A percentile compares a stretch with the other conserved stretches of the same genome.
Evolutionary conservation across 1,140 invertebrate species (phyloP).

Genomic region (Dinoponera quadriceps): DNA sequence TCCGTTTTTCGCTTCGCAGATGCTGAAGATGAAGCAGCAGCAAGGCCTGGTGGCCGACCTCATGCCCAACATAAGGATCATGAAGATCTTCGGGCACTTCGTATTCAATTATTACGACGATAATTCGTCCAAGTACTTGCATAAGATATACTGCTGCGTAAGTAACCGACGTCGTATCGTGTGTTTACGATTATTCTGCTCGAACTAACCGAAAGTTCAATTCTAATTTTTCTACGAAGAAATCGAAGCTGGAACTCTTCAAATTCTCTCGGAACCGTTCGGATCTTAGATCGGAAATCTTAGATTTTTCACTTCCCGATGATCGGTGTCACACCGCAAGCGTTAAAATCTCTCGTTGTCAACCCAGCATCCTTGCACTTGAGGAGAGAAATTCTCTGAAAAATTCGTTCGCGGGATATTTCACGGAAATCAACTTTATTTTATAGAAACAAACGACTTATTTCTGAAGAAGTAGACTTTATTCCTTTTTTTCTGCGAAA

Average conservation of each 20-base stretch:
- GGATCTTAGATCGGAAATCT: too few relatives aligned
- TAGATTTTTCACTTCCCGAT: neutral
- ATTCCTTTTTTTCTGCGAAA: too few relatives aligned
- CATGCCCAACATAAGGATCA: slow-evolving; percentile 92
- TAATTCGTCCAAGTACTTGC: slow-evolving; percentile 80
- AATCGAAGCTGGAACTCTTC: neutral
- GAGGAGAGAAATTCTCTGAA: too few relatives aligned
- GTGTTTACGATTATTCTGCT: neutral
- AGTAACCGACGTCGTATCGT: slow-evolving; percentile 69
- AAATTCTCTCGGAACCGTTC: neutral
- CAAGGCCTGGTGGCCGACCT: slow-evolving; percentile 92
- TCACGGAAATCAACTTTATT: too few relatives aligned
- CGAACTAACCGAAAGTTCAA: neutral
- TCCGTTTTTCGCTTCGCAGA: slow-evolving; percentile 77
- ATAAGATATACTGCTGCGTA: slow-evolving; percentile 81
- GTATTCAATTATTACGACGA: slow-evolving; percentile 91
- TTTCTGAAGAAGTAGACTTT: too few relatives aligned
- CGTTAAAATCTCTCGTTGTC: neutral
- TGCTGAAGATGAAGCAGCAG: slow-evolving; percentile 87
- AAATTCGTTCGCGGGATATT: too few relatives aligned
- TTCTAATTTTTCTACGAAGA: neutral
- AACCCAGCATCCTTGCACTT: too few relatives aligned
- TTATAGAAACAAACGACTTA: too few relatives aligned
- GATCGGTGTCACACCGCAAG: neutral
- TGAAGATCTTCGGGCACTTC: slow-evolving; percentile 91